A percentile compares a stretch with the other conserved stretches of the same genome.
These are phyloP conservation scores for Mallotus villosus DNA, from an alignment of 2,797 vertebrate species.

Conservation along the genomic window DNA sequence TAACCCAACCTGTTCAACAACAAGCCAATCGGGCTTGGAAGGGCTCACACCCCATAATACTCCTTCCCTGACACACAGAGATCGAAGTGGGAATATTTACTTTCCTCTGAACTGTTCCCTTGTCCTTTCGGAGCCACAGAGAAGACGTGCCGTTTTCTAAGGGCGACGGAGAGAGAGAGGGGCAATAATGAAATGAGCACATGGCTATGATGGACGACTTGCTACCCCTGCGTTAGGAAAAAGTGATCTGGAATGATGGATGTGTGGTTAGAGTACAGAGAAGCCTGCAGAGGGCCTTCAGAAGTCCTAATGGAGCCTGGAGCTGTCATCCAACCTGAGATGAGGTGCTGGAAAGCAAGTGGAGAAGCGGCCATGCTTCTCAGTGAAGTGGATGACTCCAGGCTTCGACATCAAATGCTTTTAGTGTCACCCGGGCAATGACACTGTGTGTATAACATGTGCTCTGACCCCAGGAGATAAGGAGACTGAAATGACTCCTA, in stretches of 20 bases:
- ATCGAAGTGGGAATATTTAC: constrained; percentile 23
- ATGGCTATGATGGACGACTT: constrained; percentile 16
- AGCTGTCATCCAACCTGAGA: background rate
- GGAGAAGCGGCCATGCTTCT: constrained; percentile 2
- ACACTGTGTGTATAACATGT: background rate
- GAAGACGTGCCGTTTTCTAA: constrained; percentile 5
- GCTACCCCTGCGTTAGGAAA: background rate
- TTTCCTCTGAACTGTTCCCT: constrained; percentile 1
- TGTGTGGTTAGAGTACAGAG: background rate
- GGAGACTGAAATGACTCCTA: constrained; percentile 12
- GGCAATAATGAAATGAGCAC: constrained; percentile 13
- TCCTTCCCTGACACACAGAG: constrained; percentile 29
- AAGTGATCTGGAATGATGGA: constrained; percentile 14
- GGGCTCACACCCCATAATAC: background rate
- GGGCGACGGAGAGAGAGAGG: constrained; percentile 10
- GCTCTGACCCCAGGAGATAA: constrained; percentile 18
- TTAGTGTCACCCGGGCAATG: constrained; percentile 15
- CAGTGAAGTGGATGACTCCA: background rate
- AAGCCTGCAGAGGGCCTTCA: background rate
- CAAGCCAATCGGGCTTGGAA: background rate
- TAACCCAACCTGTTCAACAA: constrained; percentile 12
- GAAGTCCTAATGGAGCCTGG: constrained; percentile 7
- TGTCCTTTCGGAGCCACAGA: background rate
- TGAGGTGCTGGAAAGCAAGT: background rate
- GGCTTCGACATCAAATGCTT: constrained; percentile 20